A percentile compares a stretch with the other conserved stretches of the same genome.
These are phyloP conservation scores for Choloepus hoffmanni DNA, from an alignment of 2,113 vertebrate genomes.

Conservation along the genomic window DNA sequence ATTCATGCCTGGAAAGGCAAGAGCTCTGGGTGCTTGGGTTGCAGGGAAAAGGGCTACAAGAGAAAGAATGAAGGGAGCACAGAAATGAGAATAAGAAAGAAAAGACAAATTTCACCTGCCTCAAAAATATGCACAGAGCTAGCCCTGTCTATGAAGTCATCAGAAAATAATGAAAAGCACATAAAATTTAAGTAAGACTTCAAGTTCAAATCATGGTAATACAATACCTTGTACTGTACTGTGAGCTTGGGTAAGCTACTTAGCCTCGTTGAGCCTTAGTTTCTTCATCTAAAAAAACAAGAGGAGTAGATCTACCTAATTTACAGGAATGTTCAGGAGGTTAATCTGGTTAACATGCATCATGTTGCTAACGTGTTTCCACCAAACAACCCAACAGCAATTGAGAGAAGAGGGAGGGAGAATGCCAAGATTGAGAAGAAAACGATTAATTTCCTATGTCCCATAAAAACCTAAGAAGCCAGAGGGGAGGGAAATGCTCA, in stretches of 20 bases:
- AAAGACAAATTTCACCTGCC: neutral
- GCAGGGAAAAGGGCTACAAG: neutral
- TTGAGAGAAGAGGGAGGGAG: neutral
- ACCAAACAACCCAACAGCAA: neutral
- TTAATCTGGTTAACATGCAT: neutral
- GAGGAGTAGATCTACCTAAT: neutral
- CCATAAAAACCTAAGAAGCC: conserved; percentile 55
- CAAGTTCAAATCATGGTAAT: neutral
- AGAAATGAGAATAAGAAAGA: neutral
- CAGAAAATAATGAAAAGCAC: neutral
- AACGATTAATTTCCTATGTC: conserved; percentile 33
- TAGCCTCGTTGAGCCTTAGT: neutral
- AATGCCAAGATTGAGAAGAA: conserved; percentile 35
- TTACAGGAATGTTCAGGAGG: neutral
- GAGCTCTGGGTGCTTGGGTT: neutral
- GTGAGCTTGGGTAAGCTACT: neutral
- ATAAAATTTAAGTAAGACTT: neutral
- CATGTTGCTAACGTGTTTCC: neutral
- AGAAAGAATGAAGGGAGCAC: neutral
- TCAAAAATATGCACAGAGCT: neutral
- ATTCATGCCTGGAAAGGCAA: neutral
- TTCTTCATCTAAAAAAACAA: neutral
- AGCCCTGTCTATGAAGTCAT: neutral
- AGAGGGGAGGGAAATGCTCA: conserved; percentile 41
- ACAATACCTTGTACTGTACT: neutral